Evolutionary conservation across 2,797 vertebrate species (phyloP), one percentile per base, ranked within the genome.

Genomic region (Sphenopsis melanotis): DNA sequence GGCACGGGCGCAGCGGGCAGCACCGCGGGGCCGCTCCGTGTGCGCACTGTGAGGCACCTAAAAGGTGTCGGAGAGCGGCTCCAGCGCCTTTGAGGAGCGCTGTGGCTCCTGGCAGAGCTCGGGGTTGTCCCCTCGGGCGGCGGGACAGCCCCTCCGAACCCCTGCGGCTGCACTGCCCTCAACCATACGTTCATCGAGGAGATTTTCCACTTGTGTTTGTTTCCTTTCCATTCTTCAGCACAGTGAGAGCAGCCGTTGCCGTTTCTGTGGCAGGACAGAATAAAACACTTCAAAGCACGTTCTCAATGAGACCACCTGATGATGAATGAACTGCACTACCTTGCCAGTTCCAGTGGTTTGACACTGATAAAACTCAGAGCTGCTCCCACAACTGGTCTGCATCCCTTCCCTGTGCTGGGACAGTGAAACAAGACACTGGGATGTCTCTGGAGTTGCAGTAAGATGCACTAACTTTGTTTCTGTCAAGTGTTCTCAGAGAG

Each of bases 151-250:
- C 36, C 8, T 1, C 47, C 53, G 2, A 6, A 3, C 1, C 36
- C 10, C 55, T 0, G 1, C 0, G 29, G 53, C 16, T 15, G 29
- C n/a, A 9, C 5, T 8, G 37, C n/a, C 44, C 82, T 1, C 23
- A 41, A 2, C 4, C 11, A 1, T 15, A 5, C 3, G 1, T 8
- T 4, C 56, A 4, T 7, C 30, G 2, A 21, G 37, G 41, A 7
- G 9, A 9, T n/a, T n/a, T 21, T 4, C 55, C 5, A 1, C 37
- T 26, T 26, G 57, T 2, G 46, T 21, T 39, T 39, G 64, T 46
- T 70, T 41, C 60, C 53, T 14, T 53, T 50, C 37, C 37, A 1
- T 56, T 50, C 59, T 27, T 55, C 8, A 50, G 39, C 9, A 0
- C 11, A 5, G 32, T 11, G 5, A 15, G 64, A 49, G 5, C 36